Conservation (phyloP, 2,888 invertebrate species). For the Melinopterus prodromus region DNA sequence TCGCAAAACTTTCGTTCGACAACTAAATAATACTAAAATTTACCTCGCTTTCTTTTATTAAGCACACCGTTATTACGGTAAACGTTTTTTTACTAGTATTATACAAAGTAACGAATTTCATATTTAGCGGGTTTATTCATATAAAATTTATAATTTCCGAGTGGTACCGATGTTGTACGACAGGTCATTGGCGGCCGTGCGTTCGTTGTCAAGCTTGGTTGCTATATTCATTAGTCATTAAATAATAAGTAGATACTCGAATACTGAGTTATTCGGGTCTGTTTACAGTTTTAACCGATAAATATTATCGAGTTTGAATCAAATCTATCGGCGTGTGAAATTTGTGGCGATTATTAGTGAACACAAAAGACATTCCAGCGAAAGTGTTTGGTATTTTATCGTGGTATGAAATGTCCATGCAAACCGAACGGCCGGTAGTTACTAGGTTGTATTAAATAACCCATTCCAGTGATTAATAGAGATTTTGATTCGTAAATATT, state of each 20-base stretch:
- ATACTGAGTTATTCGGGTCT: neutral
- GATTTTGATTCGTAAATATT: too few relatives aligned
- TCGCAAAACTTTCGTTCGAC: too few relatives aligned
- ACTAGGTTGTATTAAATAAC: too few relatives aligned
- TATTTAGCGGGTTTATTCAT: too few relatives aligned
- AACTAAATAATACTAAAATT: too few relatives aligned
- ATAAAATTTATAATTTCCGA: neutral
- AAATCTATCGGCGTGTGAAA: neutral
- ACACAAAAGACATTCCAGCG: neutral
- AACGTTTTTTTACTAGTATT: too few relatives aligned
- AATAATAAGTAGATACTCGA: neutral
- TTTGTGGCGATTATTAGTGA: neutral
- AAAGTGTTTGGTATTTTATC: neutral
- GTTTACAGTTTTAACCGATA: neutral
- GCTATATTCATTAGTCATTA: neutral
- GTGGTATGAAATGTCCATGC: neutral
- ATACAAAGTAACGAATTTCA: too few relatives aligned
- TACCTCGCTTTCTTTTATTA: too few relatives aligned
- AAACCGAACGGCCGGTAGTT: too few relatives aligned
- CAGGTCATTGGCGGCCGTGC: neutral
- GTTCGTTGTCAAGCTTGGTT: neutral
- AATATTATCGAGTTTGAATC: neutral
- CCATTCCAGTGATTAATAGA: too few relatives aligned
- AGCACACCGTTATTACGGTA: too few relatives aligned
- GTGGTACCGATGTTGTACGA: neutral